A percentile compares a stretch with the other conserved stretches of the same genome.
phyloP scores from a whole-genome alignment of 2,888 invertebrate species.

The Drosophila niveifrons region DNA sequence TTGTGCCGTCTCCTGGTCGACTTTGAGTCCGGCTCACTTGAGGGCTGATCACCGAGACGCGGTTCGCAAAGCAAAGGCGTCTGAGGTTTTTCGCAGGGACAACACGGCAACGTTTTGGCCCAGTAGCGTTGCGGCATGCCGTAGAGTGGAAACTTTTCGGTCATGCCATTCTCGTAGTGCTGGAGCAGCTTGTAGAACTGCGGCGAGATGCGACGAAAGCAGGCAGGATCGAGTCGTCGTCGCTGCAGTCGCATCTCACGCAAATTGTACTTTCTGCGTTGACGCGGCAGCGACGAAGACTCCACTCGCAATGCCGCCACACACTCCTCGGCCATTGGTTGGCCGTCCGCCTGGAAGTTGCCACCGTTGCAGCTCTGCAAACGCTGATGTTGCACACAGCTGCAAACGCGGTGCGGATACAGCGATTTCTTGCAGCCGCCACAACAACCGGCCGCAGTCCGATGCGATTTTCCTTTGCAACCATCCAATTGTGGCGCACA shows the following conservation, averaged over 20 bases:
- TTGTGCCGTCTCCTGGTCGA: background rate
- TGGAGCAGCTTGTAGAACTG: constrained; percentile 72
- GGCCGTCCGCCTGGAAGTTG: constrained; percentile 61
- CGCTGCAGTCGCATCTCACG: constrained; percentile 53
- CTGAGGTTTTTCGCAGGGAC: constrained; percentile 33
- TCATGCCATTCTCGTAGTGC: constrained; percentile 64
- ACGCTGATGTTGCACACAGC: constrained; percentile 4
- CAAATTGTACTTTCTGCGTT: constrained; percentile 41
- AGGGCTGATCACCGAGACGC: constrained; percentile 45
- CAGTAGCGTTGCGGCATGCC: constrained; percentile 51
- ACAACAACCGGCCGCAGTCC: background rate
- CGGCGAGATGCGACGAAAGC: constrained; percentile 74
- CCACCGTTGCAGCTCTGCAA: constrained; percentile 13
- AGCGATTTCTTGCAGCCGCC: background rate
- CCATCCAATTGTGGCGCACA: background rate
- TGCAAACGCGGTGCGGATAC: constrained; percentile 32
- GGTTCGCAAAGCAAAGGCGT: background rate
- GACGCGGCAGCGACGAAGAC: constrained; percentile 41
- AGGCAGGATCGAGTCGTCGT: constrained; percentile 46
- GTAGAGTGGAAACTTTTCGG: constrained; percentile 63
- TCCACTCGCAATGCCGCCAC: constrained; percentile 25
- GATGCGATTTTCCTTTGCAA: background rate
- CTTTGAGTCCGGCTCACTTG: too few relatives aligned
- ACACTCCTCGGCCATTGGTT: constrained; percentile 58
- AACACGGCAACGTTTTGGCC: constrained; percentile 24